Evolutionary conservation across 2,797 vertebrate genomes (phyloP), one percentile per base, ranked within the genome.

Genomic region (Sebastes elongatus): DNA sequence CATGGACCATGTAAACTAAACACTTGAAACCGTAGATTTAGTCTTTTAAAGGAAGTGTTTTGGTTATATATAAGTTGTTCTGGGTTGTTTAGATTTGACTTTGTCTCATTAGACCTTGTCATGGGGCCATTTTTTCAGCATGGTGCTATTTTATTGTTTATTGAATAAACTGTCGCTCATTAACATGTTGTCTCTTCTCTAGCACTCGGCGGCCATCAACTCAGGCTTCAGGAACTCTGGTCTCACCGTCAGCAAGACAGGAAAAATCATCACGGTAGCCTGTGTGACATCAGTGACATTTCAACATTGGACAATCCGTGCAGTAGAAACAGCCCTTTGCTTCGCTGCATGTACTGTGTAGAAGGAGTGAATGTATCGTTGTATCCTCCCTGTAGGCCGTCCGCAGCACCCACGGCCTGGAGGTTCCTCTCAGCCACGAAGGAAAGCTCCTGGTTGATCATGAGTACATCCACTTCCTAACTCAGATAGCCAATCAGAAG

Each of bases 171-270:
- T 5, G 7, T 25, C 7, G 0, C 28, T n/a, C 5, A 53, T 32
- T 46, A n/a, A 27, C 33, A 32, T 69, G 6, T 55, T 49, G 3
- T 71, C 52, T 85, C 6, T 71, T 49, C 10, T 92, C 74, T 92
- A 99, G 98, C 97, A 98, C 81, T 94, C 95, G 0, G 96, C 94
- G 52, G 97, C 98, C 33, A 7, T 99, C 61, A 92, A 96, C 78
- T 96, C 98, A 9, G 98, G 97, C 61, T 98, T 99, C 91, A 97
- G 97, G 92, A 99, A 99, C 92, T 99, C 98, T 2, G 98, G 98
- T 42, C 96, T 99, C 78, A 98, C 97, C 0, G 94, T 98, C 25
- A 93, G 97, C 78, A 98, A 93, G 91, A 96, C 96, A 61, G 97
- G 97, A 65, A 99, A 98, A 94, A 97, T 96, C 65, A 96, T 97